Base-by-base conservation (phyloP, 2,888 invertebrate species). In the Amphiduros pacificus region DNA sequence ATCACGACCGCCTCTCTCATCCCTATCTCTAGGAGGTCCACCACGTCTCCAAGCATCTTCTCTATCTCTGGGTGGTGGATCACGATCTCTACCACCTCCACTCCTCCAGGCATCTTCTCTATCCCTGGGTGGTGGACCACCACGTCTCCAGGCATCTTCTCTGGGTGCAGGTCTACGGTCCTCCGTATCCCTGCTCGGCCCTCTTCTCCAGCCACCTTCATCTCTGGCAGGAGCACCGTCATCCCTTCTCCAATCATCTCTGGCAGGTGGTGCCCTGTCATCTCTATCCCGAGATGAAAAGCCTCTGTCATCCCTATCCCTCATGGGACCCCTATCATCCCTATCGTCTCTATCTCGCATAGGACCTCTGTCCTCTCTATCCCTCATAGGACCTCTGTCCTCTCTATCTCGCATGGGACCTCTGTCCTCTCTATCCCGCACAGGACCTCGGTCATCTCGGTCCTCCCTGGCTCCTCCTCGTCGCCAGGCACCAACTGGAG, bases 1-100 rank as follows among this genome's bases (percentile, higher is more conserved):
- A n/a, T n/a, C 64, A n/a, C 61, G n/a, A 5, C 57, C 61, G 11
- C 58, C 63, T 20, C 65, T 48, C 44, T 67, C 67, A 55, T 65
- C 67, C n/a, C 69, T 58, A 9, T 27, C 50, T n/a, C 60, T 41
- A 1, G 48, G 36, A 9, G 17, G 20, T 41, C 57, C 54, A 17
- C 67, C 69, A 14, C 67, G 59, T 2, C 60, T 24, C 11, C 61
- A 54, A 24, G 50, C 29, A 11, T 62, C 59, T 22, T 64, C 56
- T 20, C 59, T 52, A 40, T 68, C 70, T 41, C 63, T 61, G 5
- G 59, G 57, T 14, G 31, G 24, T 29, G 28, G 36, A 22, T 41
- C 59, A 1, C 27, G 28, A 11, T 60, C 55, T 6, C 62, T 63
- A 54, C 66, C 60, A 60, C 11, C 61, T 20, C 67, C 36, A 6